Base-by-base conservation (phyloP, 2,888 invertebrate genomes). In the Volucella zonaria region DNA sequence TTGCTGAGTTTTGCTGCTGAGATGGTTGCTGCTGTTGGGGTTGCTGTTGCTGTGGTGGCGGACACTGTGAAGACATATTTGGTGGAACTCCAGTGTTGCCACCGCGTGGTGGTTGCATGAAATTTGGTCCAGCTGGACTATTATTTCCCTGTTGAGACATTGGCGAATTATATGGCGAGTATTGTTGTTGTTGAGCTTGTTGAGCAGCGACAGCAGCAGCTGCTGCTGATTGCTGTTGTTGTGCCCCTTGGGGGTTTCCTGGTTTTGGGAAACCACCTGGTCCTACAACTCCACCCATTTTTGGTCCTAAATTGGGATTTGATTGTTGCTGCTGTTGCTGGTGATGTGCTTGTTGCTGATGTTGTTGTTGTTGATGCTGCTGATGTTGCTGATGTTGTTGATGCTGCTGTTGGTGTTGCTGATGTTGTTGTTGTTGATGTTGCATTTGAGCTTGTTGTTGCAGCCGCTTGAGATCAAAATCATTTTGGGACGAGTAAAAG, bases 91-190 rank as follows among this genome's bases (percentile, higher is more conserved):
- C 82, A 38, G 71, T 56, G 3, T 71, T 82, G 43, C 87, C 86
- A 45, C 90, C 91, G 88, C 89, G 89, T 74, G 91, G 91, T 47
- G 90, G 90, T 73, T 90, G 91, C 89, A 91, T 91, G 88, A 90
- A 92, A 87, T 89, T 90, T 15, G 88, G 87, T 74, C 89, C 90
- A 68, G 88, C 88, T 51, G 89, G 88, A 87, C 88, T 91, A 54
- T 87, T 88, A 93, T 93, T 54, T 93, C 93, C 90, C 93, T 93
- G 90, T 92, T 93, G 90, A 93, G 93, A 91, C 95, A 93, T 91
- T 0, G 94, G 94, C 88, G 94, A 94, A 75, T 94, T 94, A 89
- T 94, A 95, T 67, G 95, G 94, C 88, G 95, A 95, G 92, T 95
- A 95, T 92, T 94, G 94, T 89, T 95, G 91, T 87, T 91, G 90